Evolutionary conservation across 2,113 vertebrate species (phyloP), one percentile per base, ranked within the genome.

Genomic region (Solenodon paradoxus): DNA sequence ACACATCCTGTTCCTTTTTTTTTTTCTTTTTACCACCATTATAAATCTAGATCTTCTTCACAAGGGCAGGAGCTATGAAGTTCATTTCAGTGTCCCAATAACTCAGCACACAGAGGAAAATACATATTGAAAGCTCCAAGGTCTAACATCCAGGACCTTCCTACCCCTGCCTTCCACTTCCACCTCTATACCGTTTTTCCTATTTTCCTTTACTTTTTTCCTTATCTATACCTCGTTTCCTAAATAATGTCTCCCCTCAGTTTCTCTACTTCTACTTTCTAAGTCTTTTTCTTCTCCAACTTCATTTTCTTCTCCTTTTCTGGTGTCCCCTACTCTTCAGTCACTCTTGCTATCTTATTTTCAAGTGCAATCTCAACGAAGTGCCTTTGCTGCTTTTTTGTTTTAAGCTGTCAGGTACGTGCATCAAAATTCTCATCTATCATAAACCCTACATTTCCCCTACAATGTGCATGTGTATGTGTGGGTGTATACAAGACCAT

Each of bases 351-450:
- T 53, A 15, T 75, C 47, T 22, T 93, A 64, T 64, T 91, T 85
- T 66, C 80, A 90, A 40, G 30, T 77, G 82, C 69, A 82, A 74
- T 79, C 32, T 61, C 63, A 96, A 69, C 30, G 22, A 92, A 90
- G 28, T 55, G 40, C 8, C 68, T 55, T 35, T 72, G 24, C 5
- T 38, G 61, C 35, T 66, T 59, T 68, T 84, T 68, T 78, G 10
- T 69, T 93, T 79, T 83, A 71, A 88, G 13, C 8, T 72, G 5
- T n/a, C 55, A 45, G n/a, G 55, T 81, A 72, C 66, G 55, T 92
- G 15, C 66, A 40, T 74, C 66, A 69, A 92, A 94, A 83, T 55
- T 74, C 45, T 92, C 38, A 69, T 49, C 64, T 79, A 42, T 74
- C 22, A 74, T 80, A 78, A 94, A 57, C 30, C 30, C 42, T 74